These are phyloP conservation scores for Agapornis canus DNA, from an alignment of 2,797 vertebrate species.

Conservation along the genomic window DNA sequence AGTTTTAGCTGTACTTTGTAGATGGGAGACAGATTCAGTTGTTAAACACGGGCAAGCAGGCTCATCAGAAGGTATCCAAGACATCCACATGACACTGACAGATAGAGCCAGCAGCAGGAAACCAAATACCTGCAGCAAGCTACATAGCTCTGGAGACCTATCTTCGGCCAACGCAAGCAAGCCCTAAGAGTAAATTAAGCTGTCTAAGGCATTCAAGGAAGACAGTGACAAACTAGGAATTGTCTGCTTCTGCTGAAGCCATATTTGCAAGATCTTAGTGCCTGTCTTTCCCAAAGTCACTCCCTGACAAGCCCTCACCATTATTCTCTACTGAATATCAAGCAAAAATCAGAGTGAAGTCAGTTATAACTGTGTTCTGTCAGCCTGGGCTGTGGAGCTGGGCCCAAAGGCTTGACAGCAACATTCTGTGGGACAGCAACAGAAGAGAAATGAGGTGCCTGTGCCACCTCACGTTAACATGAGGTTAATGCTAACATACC, in stretches of 20 bases:
- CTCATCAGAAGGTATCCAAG: neutral
- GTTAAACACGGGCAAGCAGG: neutral
- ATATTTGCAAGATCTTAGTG: neutral
- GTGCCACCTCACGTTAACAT: no score
- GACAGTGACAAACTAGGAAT: neutral
- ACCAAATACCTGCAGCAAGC: neutral
- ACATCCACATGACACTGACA: neutral
- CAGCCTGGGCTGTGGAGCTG: neutral
- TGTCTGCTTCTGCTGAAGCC: neutral
- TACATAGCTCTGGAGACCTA: neutral
- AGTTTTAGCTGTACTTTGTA: neutral
- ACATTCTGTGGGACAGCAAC: neutral
- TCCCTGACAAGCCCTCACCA: neutral
- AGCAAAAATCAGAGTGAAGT: neutral
- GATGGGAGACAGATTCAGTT: neutral
- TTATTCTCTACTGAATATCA: neutral
- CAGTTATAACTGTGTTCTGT: accelerated
- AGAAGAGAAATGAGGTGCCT: neutral
- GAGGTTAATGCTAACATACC: neutral
- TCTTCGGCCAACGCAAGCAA: neutral
- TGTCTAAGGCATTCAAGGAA: neutral
- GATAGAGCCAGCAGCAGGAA: neutral
- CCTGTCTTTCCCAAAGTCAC: neutral
- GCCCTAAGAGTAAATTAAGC: neutral
- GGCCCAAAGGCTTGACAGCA: neutral